Base-by-base conservation (phyloP, 2,797 vertebrate genomes). In the Spinibarbus caldwelli region DNA sequence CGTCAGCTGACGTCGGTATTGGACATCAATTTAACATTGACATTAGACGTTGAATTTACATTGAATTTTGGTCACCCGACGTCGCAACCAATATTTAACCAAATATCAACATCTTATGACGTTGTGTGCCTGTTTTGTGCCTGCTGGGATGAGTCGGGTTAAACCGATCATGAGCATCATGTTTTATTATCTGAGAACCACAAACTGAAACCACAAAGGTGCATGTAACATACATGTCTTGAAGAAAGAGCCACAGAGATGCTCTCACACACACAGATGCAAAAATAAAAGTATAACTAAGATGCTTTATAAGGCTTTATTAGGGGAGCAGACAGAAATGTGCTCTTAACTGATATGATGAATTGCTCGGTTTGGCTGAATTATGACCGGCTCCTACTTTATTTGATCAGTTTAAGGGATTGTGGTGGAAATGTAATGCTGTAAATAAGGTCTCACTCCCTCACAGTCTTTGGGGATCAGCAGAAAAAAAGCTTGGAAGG, bases 361-460 rank as follows among this genome's bases (percentile, higher is more conserved):
- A 49, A 83, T 38, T 36, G 43, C 21, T 75, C 9, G 9, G 54
- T 47, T 83, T 73, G 54, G 41, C 81, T 73, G 12, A 64, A 64
- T 47, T 47, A 73, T 15, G 19, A n/a, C 19, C 6, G 29, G 21
- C 70, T 64, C 21, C 29, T 83, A 23, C 52, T 83, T 73, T 36
- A 83, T 75, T 83, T 83, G 81, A 83, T 83, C 71, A 64, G 70
- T 75, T 64, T 64, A 49, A 75, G 52, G 57, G 71, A 49, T 66
- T 83, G 57, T 64, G 81, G 57, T 83, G 81, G 43, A 83, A 75
- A 75, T 83, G 31, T 47, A 64, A 45, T 83, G 81, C 71, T 26
- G 81, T 64, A 83, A 83, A 75, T 83, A 83, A 83, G 34, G 29
- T 38, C 54, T 83, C 57, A 49, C 54, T 64, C 81, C 41, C 70